Evolutionary conservation across 2,113 vertebrate species (phyloP).

Genomic region (Oreochromis niloticus): DNA sequence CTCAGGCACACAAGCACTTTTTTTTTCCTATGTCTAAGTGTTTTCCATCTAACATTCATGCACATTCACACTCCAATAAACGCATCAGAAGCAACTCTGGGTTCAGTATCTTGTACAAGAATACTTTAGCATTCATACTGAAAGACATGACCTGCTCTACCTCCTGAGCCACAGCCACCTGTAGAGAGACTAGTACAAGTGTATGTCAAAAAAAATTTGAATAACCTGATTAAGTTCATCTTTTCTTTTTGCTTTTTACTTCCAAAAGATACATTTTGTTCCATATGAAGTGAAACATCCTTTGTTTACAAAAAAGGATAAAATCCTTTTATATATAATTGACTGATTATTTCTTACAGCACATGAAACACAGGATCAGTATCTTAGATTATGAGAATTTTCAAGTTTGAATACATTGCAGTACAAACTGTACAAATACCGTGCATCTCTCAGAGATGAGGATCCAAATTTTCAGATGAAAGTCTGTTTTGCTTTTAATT

Average conservation of each 20-base stretch:
- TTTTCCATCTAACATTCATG: not conserved
- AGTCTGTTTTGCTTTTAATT: not conserved
- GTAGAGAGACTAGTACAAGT: not conserved
- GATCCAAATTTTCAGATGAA: not conserved
- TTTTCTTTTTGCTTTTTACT: not conserved
- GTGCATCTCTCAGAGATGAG: not conserved
- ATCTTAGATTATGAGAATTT: not conserved
- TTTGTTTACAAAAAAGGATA: too few species aligned
- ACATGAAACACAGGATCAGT: not conserved
- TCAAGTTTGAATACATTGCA: not conserved
- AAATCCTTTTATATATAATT: not conserved
- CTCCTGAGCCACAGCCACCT: not conserved
- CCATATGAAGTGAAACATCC: not conserved
- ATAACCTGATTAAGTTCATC: not conserved
- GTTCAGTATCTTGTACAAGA: not conserved
- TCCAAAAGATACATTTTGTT: not conserved
- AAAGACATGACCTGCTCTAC: not conserved
- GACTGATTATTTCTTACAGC: not conserved
- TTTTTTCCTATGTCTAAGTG: not conserved
- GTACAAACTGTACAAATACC: not conserved
- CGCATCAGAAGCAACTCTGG: not conserved
- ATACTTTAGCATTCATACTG: not conserved
- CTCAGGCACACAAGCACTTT: not conserved
- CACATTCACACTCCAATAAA: not conserved
- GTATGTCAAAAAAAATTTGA: not conserved